A percentile compares a stretch with the other conserved stretches of the same genome.
phyloP scores from a whole-genome alignment of 2,888 invertebrate species.

The Pachydiplax longipennis region DNA sequence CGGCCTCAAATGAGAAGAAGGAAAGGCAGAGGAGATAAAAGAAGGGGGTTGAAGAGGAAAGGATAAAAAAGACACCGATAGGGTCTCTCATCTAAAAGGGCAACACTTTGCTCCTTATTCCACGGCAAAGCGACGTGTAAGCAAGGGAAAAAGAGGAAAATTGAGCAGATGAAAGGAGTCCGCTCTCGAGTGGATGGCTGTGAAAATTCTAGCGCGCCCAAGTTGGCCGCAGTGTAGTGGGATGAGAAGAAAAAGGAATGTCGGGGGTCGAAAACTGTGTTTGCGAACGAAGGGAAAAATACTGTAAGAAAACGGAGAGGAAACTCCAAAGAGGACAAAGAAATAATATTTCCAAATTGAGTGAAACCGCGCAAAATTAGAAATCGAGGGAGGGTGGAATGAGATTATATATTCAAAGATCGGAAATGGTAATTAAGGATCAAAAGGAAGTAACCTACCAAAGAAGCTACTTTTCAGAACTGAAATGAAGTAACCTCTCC shows the following conservation, averaged over 20 bases:
- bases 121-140: background rate
- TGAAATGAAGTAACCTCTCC: no score
- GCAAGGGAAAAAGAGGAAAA: background rate
- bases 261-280: background rate
- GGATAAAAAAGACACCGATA: background rate
- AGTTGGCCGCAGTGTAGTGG: background rate
- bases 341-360: no score
- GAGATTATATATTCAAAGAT: background rate
- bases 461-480: no score
- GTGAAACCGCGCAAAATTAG: background rate
- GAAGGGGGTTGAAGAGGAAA: background rate
- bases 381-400: background rate
- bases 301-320: background rate
- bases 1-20: background rate
- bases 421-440: background rate
- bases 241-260: background rate
- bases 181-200: constrained; percentile 3
- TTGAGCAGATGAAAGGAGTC: background rate
- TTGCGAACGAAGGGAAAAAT: background rate
- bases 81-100: background rate
- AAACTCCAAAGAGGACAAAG: background rate
- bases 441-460: background rate
- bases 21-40: background rate
- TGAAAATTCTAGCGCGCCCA: background rate
- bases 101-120: background rate